Conservation (phyloP, 2,888 invertebrate genomes). For the Drosophila putrida region DNA sequence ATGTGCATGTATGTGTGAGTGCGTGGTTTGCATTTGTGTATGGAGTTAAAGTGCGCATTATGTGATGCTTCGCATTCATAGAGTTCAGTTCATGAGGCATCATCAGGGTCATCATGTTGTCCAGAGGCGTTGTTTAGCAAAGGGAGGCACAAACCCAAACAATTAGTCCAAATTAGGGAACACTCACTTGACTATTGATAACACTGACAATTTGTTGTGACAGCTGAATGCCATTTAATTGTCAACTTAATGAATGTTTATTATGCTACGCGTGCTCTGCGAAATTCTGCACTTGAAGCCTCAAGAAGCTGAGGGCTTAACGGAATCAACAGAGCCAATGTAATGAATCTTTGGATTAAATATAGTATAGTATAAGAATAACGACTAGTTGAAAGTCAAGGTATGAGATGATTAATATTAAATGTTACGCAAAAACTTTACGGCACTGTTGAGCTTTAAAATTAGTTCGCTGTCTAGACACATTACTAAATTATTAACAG, state of each 20-base stretch:
- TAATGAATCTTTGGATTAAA: not conserved
- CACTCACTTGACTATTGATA: constrained; percentile 33
- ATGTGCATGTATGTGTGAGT: not conserved
- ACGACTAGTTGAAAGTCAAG: not conserved
- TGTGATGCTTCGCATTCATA: constrained; percentile 8
- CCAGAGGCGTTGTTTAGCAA: constrained; percentile 6
- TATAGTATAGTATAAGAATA: not conserved
- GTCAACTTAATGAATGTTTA: constrained; percentile 52
- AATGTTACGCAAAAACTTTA: not conserved
- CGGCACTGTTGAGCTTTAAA: not conserved
- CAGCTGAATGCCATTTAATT: constrained; percentile 40
- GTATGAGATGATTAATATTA: not conserved
- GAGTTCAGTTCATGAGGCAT: not conserved
- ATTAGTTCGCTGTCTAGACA: constrained; percentile 1
- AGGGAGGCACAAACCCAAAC: not conserved
- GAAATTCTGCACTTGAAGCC: not conserved
- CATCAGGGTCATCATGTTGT: not conserved
- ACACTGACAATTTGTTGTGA: constrained; percentile 34
- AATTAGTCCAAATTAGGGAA: constrained; percentile 35
- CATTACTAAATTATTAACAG: not conserved
- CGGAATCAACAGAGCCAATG: not conserved
- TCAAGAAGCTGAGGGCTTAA: not conserved
- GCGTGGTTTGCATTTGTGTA: constrained; percentile 18
- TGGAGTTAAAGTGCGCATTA: constrained; percentile 18
- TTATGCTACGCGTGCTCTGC: constrained; percentile 6